Base-by-base conservation (phyloP, 1,140 invertebrate species). In the Ericerus pela region DNA sequence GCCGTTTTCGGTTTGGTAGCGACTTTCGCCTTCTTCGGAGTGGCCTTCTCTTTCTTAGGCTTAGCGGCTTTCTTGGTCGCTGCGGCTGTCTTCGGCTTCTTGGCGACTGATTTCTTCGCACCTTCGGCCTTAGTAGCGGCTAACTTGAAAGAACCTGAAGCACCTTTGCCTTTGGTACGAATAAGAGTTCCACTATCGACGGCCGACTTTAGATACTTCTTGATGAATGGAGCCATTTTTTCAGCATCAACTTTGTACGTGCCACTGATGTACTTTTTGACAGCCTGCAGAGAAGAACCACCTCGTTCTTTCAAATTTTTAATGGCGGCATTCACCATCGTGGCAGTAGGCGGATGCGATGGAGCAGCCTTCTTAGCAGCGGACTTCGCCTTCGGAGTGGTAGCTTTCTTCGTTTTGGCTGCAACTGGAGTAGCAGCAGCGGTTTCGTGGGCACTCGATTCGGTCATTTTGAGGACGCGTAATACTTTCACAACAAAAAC, bases 261-360 rank as follows among this genome's bases (percentile, higher is more conserved):
- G 0, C 66, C 59, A 0, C 63, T 59, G 26, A 75, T 72, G 65
- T 74, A 76, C 61, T 76, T 76, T 57, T 75, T 73, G 60, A 76
- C 75, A 14, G 73, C 73, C 52, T 71, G 69, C 0, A 75, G 61
- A 1, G 74, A 76, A 0, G 73, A 75, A 12, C 75, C 75, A 14
- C 64, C 65, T 12, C 70, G 64, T 56, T 76, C 75, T 27, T 74
- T 75, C 52, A 78, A 57, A 1, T 59, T 58, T 20, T 65, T 66
- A 54, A 79, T 76, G 12, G 76, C 75, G 12, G 66, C 67, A 14
- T 65, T 66, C 26, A 78, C 67, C 68, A 70, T 68, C 6, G 65
- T 61, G 3, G 64, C 61, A 1, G 64, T 63, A 11, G 51, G 30
- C 1, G 51, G n/a, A 14, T 43, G 31, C 0, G 56, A 30, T 12